A percentile compares a stretch with the other conserved stretches of the same genome.
phyloP scores from a whole-genome alignment of 2,888 invertebrate genomes.

The Scaptomyza reducta region DNA sequence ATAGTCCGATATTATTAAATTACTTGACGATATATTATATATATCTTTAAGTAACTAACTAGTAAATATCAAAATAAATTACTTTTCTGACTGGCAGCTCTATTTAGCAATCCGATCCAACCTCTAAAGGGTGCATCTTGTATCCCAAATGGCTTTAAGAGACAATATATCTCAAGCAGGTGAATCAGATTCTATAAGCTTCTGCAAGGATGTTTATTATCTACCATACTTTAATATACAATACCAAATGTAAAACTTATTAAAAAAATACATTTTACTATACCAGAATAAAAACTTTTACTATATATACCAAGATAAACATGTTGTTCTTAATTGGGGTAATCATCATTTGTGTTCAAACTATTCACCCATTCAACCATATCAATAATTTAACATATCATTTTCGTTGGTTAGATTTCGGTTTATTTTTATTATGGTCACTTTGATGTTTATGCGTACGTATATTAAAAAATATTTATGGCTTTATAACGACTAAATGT shows the following conservation, averaged over 20 bases:
- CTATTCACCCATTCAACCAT: constrained; percentile 23
- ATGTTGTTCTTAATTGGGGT: too few species aligned
- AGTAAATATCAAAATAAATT: constrained; percentile 39
- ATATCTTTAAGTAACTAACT: constrained; percentile 24
- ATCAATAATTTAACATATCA: constrained; percentile 30
- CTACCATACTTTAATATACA: constrained; percentile 62
- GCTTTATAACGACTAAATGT: constrained; percentile 64
- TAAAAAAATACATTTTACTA: constrained; percentile 61
- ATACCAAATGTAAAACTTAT: constrained; percentile 59
- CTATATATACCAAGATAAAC: constrained; percentile 44
- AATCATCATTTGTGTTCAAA: not conserved
- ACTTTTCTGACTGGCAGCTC: constrained; percentile 30
- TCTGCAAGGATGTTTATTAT: constrained; percentile 60
- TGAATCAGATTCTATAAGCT: constrained; percentile 11
- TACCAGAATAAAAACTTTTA: constrained; percentile 66
- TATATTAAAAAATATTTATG: constrained; percentile 63
- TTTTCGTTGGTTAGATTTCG: constrained; percentile 74
- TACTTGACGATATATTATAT: constrained; percentile 17
- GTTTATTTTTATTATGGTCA: constrained; percentile 57
- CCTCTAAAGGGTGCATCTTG: constrained; percentile 7
- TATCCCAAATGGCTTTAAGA: constrained; percentile 23
- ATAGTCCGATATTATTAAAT: constrained; percentile 12
- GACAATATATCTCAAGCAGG: constrained; percentile 9
- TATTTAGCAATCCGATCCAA: constrained; percentile 51
- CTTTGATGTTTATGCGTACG: constrained; percentile 35